Base-by-base conservation (phyloP, 2,888 invertebrate species). In the Amblyjoppa proteus region DNA sequence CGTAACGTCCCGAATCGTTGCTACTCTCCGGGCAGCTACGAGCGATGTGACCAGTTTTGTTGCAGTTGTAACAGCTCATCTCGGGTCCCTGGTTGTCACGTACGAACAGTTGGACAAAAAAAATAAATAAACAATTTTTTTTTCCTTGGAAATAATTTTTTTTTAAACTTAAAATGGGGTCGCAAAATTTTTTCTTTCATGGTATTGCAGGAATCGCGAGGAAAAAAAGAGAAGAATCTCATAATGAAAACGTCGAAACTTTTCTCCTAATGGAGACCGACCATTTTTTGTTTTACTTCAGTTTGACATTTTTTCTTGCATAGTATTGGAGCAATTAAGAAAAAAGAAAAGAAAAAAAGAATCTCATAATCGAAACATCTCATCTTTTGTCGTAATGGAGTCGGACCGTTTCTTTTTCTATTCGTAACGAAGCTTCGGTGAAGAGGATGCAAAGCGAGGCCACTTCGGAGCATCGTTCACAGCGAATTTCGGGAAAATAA, bases 1-100 rank as follows among this genome's bases (percentile, higher is more conserved):
- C 92, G 80, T 92, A 94, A 85, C 94, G 94, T 69, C 95, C 94
- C 58, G 95, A 95, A 85, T 94, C 94, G 83, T 94, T 94, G 88
- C 95, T 96, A 91, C 96, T 96, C 94, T 97, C 97, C 81, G 97
- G 97, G 95, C 97, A 97, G 95, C 96, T 97, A 93, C 97, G 96
- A 86, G 97, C 98, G 94, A 98, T 97, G 95, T 98, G 98, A 90
- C 98, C 98, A 89, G 97, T 97, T 96, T 98, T 98, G 95, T 97
- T 97, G 96, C 98, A 99, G 95, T 97, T 98, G 96, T 98, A 99
- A 96, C 98, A 99, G 92, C 97, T 97, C 94, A 92, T 89, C 83
- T 94, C 94, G 31, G 93, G 92, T 45, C 93, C 93, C 93, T 94
- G 79, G 83, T 84, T 38, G 75, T 34, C 58, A 84, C 49, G 61